These are phyloP conservation scores for Xiphophorus couchianus DNA, from an alignment of 2,113 vertebrate genomes.

Conservation along the genomic window DNA sequence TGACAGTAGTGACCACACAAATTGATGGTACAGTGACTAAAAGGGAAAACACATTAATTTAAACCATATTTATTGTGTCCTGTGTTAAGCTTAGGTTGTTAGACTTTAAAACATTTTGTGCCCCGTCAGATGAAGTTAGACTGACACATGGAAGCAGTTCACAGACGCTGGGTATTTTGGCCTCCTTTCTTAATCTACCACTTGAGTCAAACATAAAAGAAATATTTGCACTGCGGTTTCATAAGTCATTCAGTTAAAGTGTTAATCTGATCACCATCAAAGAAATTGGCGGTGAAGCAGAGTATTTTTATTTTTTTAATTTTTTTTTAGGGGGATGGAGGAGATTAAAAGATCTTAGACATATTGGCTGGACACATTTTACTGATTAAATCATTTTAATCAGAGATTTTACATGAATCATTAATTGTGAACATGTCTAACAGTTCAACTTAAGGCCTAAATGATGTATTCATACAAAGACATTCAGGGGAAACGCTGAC, in stretches of 20 bases:
- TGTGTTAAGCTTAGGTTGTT: background rate
- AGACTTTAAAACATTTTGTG: background rate
- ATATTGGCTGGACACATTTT: background rate
- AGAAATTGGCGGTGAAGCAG: conserved; percentile 4
- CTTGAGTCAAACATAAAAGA: conserved; percentile 17
- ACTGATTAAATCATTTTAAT: conserved; percentile 7
- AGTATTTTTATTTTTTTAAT: background rate
- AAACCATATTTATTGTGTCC: background rate
- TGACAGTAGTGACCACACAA: background rate
- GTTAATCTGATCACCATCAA: conserved; percentile 30
- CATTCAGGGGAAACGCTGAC: background rate
- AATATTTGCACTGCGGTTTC: conserved; percentile 8
- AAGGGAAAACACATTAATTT: background rate
- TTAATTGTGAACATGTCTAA: background rate
- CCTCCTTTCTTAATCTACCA: conserved; percentile 10
- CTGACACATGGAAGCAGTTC: conserved; percentile 27
- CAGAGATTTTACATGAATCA: background rate
- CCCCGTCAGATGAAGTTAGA: conserved; percentile 1
- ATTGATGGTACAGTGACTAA: too few species aligned
- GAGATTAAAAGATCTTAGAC: conserved; percentile 32
- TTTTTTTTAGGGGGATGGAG: too few species aligned
- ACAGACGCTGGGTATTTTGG: conserved; percentile 1
- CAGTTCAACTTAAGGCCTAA: background rate
- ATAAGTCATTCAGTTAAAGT: conserved; percentile 26
- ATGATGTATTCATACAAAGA: background rate